These are phyloP conservation scores for Sarcophaga peregrina DNA, from an alignment of 1,140 invertebrate species.

Conservation along the genomic window DNA sequence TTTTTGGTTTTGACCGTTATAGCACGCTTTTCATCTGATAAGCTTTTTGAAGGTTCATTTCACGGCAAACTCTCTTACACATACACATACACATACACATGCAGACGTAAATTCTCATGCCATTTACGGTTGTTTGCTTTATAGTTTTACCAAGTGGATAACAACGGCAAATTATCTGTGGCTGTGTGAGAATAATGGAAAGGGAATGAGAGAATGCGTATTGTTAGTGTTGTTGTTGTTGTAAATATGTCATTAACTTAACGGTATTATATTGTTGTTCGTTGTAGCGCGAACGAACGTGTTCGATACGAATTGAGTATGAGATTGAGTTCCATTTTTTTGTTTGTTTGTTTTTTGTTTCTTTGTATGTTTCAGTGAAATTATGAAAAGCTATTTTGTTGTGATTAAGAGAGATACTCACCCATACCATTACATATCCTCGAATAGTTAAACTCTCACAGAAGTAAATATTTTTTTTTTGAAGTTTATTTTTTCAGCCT, in stretches of 20 bases:
- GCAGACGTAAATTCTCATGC: not conserved
- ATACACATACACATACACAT: not conserved
- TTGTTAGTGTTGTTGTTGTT: not conserved
- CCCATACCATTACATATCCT: no score
- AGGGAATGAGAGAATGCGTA: not conserved
- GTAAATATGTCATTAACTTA: constrained; percentile 16
- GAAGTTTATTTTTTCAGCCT: no score
- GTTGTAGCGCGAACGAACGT: constrained; percentile 16
- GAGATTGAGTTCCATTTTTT: not conserved
- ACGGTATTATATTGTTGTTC: constrained; percentile 22
- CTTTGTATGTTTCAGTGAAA: no score
- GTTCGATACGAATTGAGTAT: not conserved
- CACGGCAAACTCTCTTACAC: not conserved
- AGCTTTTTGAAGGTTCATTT: constrained; percentile 27
- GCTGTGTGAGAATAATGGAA: not conserved
- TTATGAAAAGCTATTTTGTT: no score
- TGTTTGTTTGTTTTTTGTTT: no score
- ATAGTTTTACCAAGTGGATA: not conserved
- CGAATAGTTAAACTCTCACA: no score
- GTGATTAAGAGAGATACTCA: no score
- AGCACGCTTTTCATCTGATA: constrained; percentile 24
- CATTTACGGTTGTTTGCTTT: constrained; percentile 10
- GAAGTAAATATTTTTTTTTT: no score
- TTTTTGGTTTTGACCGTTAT: constrained; percentile 22
- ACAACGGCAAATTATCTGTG: not conserved